These are phyloP conservation scores for Horisme vitalbata DNA, from an alignment of 2,888 invertebrate species.

Conservation along the genomic window DNA sequence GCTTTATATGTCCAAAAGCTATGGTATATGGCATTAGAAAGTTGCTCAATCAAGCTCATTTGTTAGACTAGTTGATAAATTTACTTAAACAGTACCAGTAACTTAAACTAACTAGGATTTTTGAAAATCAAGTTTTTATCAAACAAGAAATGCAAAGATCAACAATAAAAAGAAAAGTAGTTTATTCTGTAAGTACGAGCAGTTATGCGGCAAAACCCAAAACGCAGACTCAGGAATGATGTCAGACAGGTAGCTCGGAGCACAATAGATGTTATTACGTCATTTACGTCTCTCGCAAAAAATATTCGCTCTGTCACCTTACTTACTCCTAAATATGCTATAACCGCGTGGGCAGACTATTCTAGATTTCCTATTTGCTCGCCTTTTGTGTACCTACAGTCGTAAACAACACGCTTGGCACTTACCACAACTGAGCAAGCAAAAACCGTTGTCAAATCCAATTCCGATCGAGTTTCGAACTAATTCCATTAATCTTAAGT, in stretches of 20 bases:
- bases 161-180: background rate
- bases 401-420: slow-evolving; percentile 20
- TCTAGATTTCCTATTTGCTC: slow-evolving; percentile 11
- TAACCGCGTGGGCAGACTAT: slow-evolving; percentile 5
- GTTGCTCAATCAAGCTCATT: too few relatives aligned
- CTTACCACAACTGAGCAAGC: slow-evolving; percentile 23
- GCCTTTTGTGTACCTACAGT: slow-evolving; percentile 7
- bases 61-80: too few relatives aligned
- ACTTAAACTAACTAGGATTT: too few relatives aligned
- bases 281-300: slow-evolving; percentile 6
- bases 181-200: too few relatives aligned
- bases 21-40: too few relatives aligned
- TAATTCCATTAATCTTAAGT: slow-evolving; percentile 44
- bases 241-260: slow-evolving; percentile 4
- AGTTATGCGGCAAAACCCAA: slow-evolving; percentile 1
- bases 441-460: slow-evolving; percentile 40
- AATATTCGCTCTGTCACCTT: background rate
- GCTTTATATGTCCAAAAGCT: too few relatives aligned
- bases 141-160: background rate
- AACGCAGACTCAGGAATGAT: slow-evolving; percentile 2
- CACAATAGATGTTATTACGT: slow-evolving; percentile 8
- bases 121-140: too few relatives aligned
- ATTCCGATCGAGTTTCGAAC: slow-evolving; percentile 42
- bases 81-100: too few relatives aligned
- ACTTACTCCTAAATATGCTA: slow-evolving; percentile 3